A percentile compares a stretch with the other conserved stretches of the same genome.
Evolutionary conservation across 2,797 vertebrate species (phyloP).

Genomic region (Clarias platycephalus): DNA sequence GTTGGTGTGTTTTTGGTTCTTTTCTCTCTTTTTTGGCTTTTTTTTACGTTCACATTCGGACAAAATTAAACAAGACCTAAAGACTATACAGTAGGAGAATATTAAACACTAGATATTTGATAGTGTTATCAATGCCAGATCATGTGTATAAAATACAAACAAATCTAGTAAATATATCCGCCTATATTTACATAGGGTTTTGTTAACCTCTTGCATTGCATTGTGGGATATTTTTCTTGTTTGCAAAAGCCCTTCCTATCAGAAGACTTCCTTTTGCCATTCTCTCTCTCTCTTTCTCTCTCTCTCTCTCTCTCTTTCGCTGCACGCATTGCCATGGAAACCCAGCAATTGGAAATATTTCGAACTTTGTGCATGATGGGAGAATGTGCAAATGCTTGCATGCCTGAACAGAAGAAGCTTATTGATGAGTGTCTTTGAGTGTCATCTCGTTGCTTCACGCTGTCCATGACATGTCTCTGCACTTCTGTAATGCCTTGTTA

Average conservation of each 20-base stretch:
- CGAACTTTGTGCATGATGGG: conserved; percentile 87
- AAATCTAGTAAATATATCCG: conserved; percentile 3
- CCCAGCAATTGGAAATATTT: conserved; percentile 86
- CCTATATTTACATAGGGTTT: conserved; percentile 11
- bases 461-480: neutral
- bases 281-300: conserved; percentile 10
- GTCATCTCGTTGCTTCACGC: conserved; percentile 31
- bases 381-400: conserved; percentile 78
- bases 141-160: neutral
- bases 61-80: conserved; percentile 20
- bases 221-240: conserved; percentile 89
- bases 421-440: conserved; percentile 44
- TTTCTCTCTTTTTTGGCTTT: conserved; percentile 95
- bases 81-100: conserved; percentile 41
- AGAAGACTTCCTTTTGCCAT: conserved; percentile 54
- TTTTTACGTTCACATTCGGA: conserved; percentile 70
- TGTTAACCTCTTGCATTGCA: conserved; percentile 71
- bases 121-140: conserved; percentile 7
- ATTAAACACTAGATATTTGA: conserved; percentile 39
- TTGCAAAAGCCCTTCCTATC: conserved; percentile 86
- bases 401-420: conserved; percentile 57
- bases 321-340: conserved; percentile 98
- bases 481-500: conserved; percentile 26
- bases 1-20: conserved; percentile 99
- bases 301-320: conserved; percentile 59